These are phyloP conservation scores for Gorsachius magnificus DNA, from an alignment of 2,797 vertebrate species.

Conservation along the genomic window DNA sequence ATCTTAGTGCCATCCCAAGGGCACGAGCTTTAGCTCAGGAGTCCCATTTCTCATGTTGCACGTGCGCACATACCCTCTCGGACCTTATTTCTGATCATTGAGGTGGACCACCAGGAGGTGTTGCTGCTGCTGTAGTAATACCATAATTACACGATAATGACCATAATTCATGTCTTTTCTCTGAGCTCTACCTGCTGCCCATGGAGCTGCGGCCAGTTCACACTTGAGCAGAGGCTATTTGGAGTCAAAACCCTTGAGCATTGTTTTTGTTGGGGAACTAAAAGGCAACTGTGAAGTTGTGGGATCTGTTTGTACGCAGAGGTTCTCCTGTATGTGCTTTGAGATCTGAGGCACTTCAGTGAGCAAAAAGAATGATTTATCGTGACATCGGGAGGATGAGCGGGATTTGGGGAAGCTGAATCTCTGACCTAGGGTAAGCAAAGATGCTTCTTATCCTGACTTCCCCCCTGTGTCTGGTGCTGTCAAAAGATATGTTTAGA, in stretches of 20 bases:
- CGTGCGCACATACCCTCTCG: accelerated
- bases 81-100: neutral
- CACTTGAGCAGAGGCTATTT: accelerated
- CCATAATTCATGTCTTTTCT: neutral
- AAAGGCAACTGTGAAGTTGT: neutral
- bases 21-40: neutral
- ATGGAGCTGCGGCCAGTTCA: neutral
- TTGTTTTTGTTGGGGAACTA: neutral
- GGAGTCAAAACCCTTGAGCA: neutral
- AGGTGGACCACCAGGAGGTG: neutral
- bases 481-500: neutral
- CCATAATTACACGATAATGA: neutral
- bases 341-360: neutral
- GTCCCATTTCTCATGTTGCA: neutral
- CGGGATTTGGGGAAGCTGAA: neutral
- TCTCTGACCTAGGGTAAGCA: neutral
- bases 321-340: accelerated
- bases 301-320: neutral
- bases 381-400: accelerated
- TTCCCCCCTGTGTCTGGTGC: accelerated
- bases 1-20: neutral
- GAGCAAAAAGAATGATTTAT: neutral
- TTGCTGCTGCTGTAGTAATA: neutral
- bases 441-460: neutral
- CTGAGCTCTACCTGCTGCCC: neutral